Evolutionary conservation across 2,113 vertebrate species (phyloP), one percentile per base, ranked within the genome.

Genomic region (Tursiops truncatus): DNA sequence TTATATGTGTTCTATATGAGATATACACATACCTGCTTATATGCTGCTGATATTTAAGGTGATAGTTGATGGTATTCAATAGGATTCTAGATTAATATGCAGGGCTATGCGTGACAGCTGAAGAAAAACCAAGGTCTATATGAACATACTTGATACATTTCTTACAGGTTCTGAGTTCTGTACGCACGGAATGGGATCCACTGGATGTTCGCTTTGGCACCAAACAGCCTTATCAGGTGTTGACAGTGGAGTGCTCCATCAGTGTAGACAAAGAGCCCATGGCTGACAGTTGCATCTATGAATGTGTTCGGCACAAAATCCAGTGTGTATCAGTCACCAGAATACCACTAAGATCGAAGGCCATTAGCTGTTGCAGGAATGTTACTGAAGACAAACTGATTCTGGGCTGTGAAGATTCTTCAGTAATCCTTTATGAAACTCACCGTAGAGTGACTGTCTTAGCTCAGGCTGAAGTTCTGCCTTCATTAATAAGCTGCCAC

Each of bases 401-500:
- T 65, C 96, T 99, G 96, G 99, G 99, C 71, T 99, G 99, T 93
- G 99, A 99, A 73, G 99, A 99, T 98, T 99, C 99, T 0, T 99
- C 99, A 17, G 6, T 99, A 83, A 97, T 99, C 96, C 98, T 99
- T 25, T 99, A 99, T 2, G 99, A 99, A 96, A 98, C 98, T 74
- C 98, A 99, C 73, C 98, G 98, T 25, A 98, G 98, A 62, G 96
- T 99, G 96, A 99, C 99, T 94, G 96, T 99, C 44, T 56, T 99
- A 89, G 98, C 98, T 84, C 98, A 98, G 76, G 99, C 99, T 88
- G 98, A 99, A 28, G 93, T 99, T 94, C 94, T 99, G 33, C 99
- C 99, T 41, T 95, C 98, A 10, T 96, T 99, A 23, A 95, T 99
- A 11, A 98, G 98, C 94, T 99, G 99, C 99, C 99, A 99, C 98